Percentiles rank a stretch among this genome's conserved stretches.
Evolutionary conservation across 2,113 vertebrate species (phyloP).

Genomic region (Urocolius indicus): DNA sequence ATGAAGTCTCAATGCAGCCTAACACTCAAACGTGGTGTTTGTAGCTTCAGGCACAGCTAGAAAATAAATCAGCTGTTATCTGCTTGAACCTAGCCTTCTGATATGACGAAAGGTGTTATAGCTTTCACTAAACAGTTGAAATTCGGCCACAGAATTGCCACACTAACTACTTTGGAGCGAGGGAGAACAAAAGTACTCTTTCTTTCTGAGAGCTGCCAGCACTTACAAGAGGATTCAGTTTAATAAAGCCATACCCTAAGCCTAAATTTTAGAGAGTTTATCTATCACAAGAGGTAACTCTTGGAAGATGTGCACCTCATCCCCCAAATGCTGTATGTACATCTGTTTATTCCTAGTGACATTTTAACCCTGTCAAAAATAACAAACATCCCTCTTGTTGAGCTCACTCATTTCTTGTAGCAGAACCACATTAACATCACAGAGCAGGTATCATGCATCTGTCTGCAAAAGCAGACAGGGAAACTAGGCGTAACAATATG

Average conservation of each 20-base stretch:
- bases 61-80: background rate
- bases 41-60: constrained; percentile 23
- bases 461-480: constrained; percentile 45
- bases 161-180: background rate
- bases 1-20: constrained; percentile 3
- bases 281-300: constrained; percentile 4
- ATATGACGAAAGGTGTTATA: background rate
- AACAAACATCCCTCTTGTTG: background rate
- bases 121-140: background rate
- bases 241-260: background rate
- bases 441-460: constrained; percentile 46
- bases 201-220: constrained; percentile 13
- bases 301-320: background rate
- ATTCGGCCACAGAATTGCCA: background rate
- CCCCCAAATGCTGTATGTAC: background rate
- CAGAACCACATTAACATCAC: constrained; percentile 4
- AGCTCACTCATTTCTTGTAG: background rate
- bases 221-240: background rate
- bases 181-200: background rate
- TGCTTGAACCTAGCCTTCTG: background rate
- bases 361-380: background rate
- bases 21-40: background rate
- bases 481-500: constrained; percentile 16
- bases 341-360: background rate
- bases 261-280: background rate